Percentiles rank a stretch among this genome's conserved stretches.
Evolutionary conservation across 1,140 invertebrate species (phyloP).

Genomic region (Probaryconus sp.): DNA sequence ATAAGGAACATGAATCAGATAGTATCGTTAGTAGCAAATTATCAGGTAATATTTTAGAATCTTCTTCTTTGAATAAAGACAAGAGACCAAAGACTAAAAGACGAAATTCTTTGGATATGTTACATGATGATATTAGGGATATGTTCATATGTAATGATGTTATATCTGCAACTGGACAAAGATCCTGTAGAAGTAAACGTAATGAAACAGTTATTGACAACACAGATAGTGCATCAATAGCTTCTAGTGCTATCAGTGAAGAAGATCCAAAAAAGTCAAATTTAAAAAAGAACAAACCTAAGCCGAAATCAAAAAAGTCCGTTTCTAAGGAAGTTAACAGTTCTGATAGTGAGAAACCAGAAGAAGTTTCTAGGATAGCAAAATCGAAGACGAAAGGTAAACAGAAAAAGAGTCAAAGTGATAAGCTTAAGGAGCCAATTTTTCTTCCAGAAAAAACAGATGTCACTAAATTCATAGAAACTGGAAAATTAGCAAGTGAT

Average conservation of each 20-base stretch:
- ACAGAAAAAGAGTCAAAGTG: slow-evolving; percentile 49
- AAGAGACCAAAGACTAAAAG: slow-evolving; percentile 63
- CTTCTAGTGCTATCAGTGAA: not conserved
- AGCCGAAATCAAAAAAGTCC: slow-evolving; percentile 32
- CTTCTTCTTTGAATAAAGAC: slow-evolving; percentile 18
- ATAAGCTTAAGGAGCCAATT: slow-evolving; percentile 60
- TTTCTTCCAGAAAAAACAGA: slow-evolving; percentile 68
- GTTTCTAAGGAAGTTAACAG: slow-evolving; percentile 45
- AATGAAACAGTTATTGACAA: slow-evolving; percentile 54
- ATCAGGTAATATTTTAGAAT: slow-evolving; percentile 29
- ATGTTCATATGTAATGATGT: slow-evolving; percentile 83
- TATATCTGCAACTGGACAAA: slow-evolving; percentile 76
- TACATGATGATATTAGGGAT: slow-evolving; percentile 83
- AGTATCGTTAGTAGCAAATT: slow-evolving; percentile 11
- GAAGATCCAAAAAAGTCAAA: slow-evolving; percentile 32
- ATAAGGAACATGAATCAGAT: not conserved
- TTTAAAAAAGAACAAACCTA: slow-evolving; percentile 24
- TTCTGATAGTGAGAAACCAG: slow-evolving; percentile 51
- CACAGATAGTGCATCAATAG: slow-evolving; percentile 8
- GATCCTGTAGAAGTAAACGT: slow-evolving; percentile 69
- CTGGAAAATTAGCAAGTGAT: slow-evolving; percentile 67
- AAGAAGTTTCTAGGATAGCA: slow-evolving; percentile 4
- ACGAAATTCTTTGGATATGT: slow-evolving; percentile 79
- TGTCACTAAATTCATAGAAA: slow-evolving; percentile 61
- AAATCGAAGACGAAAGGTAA: slow-evolving; percentile 17